Base-by-base conservation (phyloP, 2,888 invertebrate species). In the Limenitis camilla region DNA sequence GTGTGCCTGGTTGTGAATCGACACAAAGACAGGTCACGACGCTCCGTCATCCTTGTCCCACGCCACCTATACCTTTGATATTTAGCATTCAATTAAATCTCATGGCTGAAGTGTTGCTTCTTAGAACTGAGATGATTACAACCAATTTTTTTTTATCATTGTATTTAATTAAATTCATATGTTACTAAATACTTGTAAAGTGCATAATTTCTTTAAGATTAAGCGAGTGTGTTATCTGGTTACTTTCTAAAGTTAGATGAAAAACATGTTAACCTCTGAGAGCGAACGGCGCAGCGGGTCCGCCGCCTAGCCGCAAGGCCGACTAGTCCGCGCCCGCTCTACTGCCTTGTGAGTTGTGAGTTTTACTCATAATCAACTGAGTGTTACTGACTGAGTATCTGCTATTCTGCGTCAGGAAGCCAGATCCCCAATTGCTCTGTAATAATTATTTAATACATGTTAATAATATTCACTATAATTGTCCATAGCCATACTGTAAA, bases 231-330 rank as follows among this genome's bases (percentile, higher is more conserved):
- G 69, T 74, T 74, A 75, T 78, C 74, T 76, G 62, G 72, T 77
- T 83, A 84, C 86, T 86, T 86, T 87, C 86, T 86, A 86, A 85
- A 85, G 77, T 79, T 81, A 79, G 80, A 81, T 80, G 71, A 78
- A 78, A 82, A 84, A 81, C 74, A 77, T 75, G 82, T 83, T 84
- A 80, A 85, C 85, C 84, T 86, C 84, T 84, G 76, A 74, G 72
- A 75, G 83, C 80, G 84, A 85, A 79, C 75, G 76, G 73, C 76
- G 70, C 74, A 73, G 19, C 19, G 19, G n/a, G 19, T 19, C 19
- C 19, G 19, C 65, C 75, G 68, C 66, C 64, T 63, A 63, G 63
- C 62, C 63, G 66, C 71, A 72, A 72, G 72, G 76, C 74, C 74
- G 81, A 81, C 86, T 78, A 79, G 85, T 83, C 81, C 80, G 76